Evolutionary conservation across 1,140 invertebrate species (phyloP).

Genomic region (Copidosoma floridanum): DNA sequence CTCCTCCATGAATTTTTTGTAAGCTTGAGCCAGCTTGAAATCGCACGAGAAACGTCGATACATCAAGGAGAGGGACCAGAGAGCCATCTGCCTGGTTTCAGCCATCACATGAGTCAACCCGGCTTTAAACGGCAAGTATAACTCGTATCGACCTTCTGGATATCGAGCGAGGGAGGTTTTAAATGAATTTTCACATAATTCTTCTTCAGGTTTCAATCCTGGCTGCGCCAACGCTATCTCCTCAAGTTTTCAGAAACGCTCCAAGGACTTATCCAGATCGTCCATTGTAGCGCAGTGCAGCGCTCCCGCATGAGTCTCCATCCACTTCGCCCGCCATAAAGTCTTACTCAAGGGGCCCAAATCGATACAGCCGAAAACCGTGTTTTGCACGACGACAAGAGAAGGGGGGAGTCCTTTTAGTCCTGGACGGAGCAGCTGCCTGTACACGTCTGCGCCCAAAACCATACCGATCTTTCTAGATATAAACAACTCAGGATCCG

Average conservation of each 20-base stretch:
- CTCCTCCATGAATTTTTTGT: slow-evolving; percentile 33
- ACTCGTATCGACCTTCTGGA: slow-evolving; percentile 3
- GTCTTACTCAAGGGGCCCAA: slow-evolving; percentile 8
- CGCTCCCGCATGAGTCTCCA: no score
- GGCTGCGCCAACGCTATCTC: not conserved
- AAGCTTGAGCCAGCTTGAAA: slow-evolving; percentile 21
- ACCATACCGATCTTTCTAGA: slow-evolving; percentile 12
- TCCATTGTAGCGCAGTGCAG: not conserved
- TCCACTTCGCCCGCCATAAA: slow-evolving; percentile 3
- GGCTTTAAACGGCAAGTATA: slow-evolving; percentile 7
- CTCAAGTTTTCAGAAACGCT: slow-evolving; percentile 24
- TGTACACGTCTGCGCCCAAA: slow-evolving; percentile 17
- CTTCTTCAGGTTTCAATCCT: slow-evolving; percentile 9
- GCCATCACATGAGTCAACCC: not conserved
- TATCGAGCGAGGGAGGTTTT: slow-evolving; percentile 8
- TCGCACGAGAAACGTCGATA: slow-evolving; percentile 22
- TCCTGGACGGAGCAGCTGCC: not conserved
- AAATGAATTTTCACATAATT: slow-evolving; percentile 19
- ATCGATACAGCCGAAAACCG: slow-evolving; percentile 34
- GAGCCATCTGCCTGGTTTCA: not conserved
- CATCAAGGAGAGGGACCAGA: slow-evolving; percentile 5
- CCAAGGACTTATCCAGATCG: not conserved
- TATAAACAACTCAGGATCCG: slow-evolving; percentile 4
- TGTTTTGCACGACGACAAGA: slow-evolving; percentile 34
- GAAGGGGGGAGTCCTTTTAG: not conserved